These are phyloP conservation scores for Pluvianellus socialis DNA, from an alignment of 2,113 vertebrate species.

Conservation along the genomic window DNA sequence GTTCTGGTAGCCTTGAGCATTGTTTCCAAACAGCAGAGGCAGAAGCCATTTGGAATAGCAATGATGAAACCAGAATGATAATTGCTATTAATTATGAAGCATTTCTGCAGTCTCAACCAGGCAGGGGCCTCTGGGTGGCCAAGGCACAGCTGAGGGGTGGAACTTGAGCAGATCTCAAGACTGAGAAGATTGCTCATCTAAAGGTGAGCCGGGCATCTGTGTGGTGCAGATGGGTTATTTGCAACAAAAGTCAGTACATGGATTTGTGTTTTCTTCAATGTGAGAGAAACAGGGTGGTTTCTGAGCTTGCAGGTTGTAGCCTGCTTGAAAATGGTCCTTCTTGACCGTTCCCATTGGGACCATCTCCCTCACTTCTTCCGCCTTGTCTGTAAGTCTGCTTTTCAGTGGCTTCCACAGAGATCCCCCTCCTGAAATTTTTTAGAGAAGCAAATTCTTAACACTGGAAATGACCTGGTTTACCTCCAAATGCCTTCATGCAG, in stretches of 20 bases:
- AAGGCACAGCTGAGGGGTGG: not conserved
- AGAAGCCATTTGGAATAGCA: constrained; percentile 18
- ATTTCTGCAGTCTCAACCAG: not conserved
- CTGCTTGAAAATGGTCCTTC: not conserved
- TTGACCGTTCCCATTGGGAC: not conserved
- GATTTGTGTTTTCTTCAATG: not conserved
- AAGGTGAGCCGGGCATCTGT: not conserved
- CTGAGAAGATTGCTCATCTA: not conserved
- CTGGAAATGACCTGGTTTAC: not conserved
- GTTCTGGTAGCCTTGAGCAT: constrained; percentile 14
- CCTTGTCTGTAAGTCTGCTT: not conserved
- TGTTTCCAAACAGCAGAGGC: constrained; percentile 28
- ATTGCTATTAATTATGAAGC: not conserved
- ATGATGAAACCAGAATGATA: constrained; percentile 26
- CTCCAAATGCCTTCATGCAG: not conserved
- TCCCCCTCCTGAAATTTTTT: not conserved
- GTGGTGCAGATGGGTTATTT: not conserved
- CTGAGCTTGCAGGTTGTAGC: not conserved
- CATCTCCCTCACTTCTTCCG: not conserved
- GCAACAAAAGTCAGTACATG: not conserved
- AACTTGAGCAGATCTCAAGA: not conserved
- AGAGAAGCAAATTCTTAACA: not conserved
- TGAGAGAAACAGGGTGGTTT: not conserved
- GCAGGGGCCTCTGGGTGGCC: not conserved
- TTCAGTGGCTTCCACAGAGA: not conserved